Evolutionary conservation across 2,888 invertebrate species (phyloP).

Genomic region (Anoplius nigerrimus): DNA sequence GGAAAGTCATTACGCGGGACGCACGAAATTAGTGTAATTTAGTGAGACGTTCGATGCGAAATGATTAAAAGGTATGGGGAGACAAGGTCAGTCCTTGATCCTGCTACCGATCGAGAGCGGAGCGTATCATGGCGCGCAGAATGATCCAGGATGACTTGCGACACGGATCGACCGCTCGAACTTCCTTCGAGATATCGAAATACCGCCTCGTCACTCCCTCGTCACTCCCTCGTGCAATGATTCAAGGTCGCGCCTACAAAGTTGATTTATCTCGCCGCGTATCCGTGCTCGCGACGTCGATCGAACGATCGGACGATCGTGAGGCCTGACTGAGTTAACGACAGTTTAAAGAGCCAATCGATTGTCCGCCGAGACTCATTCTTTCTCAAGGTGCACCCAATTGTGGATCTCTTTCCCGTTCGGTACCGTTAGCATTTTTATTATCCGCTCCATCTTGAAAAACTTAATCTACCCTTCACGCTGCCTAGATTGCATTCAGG

Average conservation of each 20-base stretch:
- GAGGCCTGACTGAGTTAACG: too few species aligned
- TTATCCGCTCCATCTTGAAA: too few species aligned
- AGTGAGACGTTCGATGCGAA: constrained; percentile 19
- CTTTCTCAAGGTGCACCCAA: too few species aligned
- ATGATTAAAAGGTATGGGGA: constrained; percentile 29
- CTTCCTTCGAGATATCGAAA: constrained; percentile 52
- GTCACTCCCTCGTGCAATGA: constrained; percentile 51
- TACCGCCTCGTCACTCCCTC: constrained; percentile 48
- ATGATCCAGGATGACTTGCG: constrained; percentile 53
- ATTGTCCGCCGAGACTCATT: too few species aligned
- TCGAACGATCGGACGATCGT: constrained; percentile 31
- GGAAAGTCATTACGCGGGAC: constrained; percentile 1
- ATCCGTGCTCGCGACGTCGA: constrained; percentile 37
- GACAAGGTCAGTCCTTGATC: constrained; percentile 37
- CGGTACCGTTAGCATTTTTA: too few species aligned
- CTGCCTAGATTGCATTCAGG: too few species aligned
- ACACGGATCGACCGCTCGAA: constrained; percentile 41
- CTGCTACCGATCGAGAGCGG: constrained; percentile 40
- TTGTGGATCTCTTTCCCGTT: too few species aligned
- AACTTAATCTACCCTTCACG: too few species aligned
- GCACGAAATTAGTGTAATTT: constrained; percentile 8
- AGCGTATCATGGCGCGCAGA: constrained; percentile 36
- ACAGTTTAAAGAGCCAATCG: background rate
- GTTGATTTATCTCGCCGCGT: constrained; percentile 41
- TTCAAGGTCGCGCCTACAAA: constrained; percentile 54